Conservation (phyloP, 2,113 vertebrate genomes). For the Pitta sordida region DNA sequence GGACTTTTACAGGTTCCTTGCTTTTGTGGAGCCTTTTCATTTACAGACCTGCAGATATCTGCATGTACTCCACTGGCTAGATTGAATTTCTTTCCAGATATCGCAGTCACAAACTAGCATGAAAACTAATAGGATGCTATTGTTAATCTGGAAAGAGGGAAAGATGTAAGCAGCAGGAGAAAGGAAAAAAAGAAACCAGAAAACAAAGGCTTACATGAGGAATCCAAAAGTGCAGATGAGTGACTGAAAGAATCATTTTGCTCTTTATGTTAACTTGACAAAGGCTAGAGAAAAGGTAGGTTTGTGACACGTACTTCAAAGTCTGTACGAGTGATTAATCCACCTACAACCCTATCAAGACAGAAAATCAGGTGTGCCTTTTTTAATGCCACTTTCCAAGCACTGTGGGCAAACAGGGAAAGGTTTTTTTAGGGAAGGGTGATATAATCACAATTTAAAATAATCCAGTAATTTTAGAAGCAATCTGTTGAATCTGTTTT, state of each 20-base stretch:
- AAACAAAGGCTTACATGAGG: neutral
- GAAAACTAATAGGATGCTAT: neutral
- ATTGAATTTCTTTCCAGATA: slow-evolving; percentile 8
- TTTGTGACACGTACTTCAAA: neutral
- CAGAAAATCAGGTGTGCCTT: neutral
- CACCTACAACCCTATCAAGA: neutral
- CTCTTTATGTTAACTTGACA: neutral
- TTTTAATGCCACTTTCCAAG: neutral
- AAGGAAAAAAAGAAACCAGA: neutral
- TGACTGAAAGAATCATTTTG: neutral
- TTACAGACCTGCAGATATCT: neutral
- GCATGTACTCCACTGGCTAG: neutral
- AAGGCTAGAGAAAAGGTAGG: neutral
- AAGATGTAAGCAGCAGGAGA: neutral
- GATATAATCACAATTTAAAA: neutral
- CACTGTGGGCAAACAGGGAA: neutral
- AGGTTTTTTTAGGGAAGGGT: neutral
- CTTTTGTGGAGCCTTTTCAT: neutral
- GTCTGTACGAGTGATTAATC: neutral
- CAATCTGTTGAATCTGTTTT: neutral
- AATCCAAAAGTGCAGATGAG: neutral
- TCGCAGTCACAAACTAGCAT: neutral
- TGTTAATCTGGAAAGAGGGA: neutral
- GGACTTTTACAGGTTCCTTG: neutral
- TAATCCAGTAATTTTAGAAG: neutral